Conservation (phyloP, 1,140 invertebrate genomes). For the Dinoponera quadriceps region DNA sequence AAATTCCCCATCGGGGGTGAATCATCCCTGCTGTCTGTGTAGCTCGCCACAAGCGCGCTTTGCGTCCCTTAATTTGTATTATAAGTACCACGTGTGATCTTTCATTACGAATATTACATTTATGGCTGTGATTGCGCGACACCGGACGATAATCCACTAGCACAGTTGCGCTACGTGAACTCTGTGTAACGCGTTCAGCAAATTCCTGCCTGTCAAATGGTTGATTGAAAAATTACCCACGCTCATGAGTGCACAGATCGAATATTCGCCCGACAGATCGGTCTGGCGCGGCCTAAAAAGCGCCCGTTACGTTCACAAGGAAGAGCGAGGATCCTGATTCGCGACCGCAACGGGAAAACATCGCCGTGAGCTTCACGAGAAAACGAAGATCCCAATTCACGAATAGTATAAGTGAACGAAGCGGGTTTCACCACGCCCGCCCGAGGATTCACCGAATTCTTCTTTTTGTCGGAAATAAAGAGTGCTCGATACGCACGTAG, state of each 20-base stretch:
- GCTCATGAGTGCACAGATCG: too few relatives aligned
- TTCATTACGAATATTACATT: not conserved
- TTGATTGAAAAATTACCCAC: too few relatives aligned
- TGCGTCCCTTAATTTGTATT: conserved; percentile 21
- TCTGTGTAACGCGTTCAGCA: too few relatives aligned
- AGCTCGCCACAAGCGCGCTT: conserved; percentile 25
- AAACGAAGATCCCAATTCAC: not conserved
- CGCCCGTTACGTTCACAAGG: too few relatives aligned
- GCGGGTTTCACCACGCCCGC: not conserved
- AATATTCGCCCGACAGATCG: too few relatives aligned
- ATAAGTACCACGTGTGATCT: conserved; percentile 21
- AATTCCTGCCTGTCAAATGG: too few relatives aligned
- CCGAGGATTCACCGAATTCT: not conserved
- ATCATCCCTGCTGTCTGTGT: conserved; percentile 38
- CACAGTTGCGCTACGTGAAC: not conserved
- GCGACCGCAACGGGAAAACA: not conserved
- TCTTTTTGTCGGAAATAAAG: conserved; percentile 9
- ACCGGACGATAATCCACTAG: not conserved
- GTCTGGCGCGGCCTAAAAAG: too few relatives aligned
- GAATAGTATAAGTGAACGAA: not conserved
- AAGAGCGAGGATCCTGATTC: too few relatives aligned
- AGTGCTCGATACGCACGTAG: not conserved
- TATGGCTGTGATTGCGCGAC: not conserved
- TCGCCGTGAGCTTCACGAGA: not conserved
- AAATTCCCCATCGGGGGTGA: conserved; percentile 41